phyloP scores from a whole-genome alignment of 2,113 vertebrate species.

The Istiophorus platypterus region DNA sequence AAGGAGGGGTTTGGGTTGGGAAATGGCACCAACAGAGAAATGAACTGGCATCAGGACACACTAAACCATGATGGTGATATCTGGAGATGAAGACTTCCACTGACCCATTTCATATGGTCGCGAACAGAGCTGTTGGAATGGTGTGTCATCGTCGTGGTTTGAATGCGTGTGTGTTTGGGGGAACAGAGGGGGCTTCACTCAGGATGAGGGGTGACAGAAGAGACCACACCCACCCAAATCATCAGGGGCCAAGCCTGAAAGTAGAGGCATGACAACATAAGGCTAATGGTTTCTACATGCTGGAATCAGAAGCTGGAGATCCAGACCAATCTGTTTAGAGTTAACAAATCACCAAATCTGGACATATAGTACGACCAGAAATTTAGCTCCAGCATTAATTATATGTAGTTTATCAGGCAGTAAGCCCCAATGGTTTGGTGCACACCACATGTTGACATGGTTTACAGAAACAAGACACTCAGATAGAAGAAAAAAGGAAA shows the following conservation, averaged over 20 bases:
- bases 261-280: slow-evolving; percentile 74
- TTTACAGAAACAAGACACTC: slow-evolving; percentile 15
- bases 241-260: slow-evolving; percentile 84
- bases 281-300: slow-evolving; percentile 49
- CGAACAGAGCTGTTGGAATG: slow-evolving; percentile 85
- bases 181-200: slow-evolving; percentile 78
- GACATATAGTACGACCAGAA: slow-evolving; percentile 24
- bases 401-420: slow-evolving; percentile 21
- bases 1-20: slow-evolving; percentile 5
- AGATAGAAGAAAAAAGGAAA: slow-evolving; percentile 16
- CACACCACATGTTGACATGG: slow-evolving; percentile 5
- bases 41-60: slow-evolving; percentile 41
- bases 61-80: slow-evolving; percentile 64
- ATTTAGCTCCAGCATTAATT: slow-evolving; percentile 28
- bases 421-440: slow-evolving; percentile 63
- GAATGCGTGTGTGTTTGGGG: slow-evolving; percentile 83
- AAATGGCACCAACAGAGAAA: slow-evolving; percentile 45
- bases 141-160: slow-evolving; percentile 85
- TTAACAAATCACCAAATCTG: slow-evolving; percentile 31
- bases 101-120: slow-evolving; percentile 89
- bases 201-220: slow-evolving; percentile 79
- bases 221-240: slow-evolving; percentile 83
- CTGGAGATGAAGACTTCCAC: slow-evolving; percentile 77
- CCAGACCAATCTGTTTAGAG: slow-evolving; percentile 28
- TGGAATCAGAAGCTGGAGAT: slow-evolving; percentile 43